Evolutionary conservation across 2,888 invertebrate species (phyloP), one percentile per base, ranked within the genome.

Genomic region (Tinea pellionella): DNA sequence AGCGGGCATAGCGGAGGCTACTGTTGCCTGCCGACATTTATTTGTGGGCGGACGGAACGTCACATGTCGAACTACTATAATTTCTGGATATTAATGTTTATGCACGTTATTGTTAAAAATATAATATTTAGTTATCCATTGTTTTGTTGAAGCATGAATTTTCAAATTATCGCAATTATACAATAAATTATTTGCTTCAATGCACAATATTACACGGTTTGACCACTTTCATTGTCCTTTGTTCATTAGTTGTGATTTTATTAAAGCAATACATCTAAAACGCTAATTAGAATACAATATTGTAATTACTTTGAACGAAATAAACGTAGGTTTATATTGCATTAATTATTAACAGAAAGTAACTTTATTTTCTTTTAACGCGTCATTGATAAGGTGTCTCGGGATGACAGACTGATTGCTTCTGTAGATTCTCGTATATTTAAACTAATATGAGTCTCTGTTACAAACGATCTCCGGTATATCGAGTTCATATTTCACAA

Each of bases 91-190:
- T 24, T 24, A 24, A 2, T 24, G 24, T 2, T 24, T 24, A 24
- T 24, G 24, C 24, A 24, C 24, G 6, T 24, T 24, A 24, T 2
- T 24, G 24, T 24, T 24, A 24, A 24, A 30, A 37, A 37, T 37
- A 37, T 37, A 9, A 6, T 37, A 37, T 37, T 2, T 12, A 37
- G n/a, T 2, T 67, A 73, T 70, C 79, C 72, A 84, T 86, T 86
- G 83, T 87, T 85, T 65, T 73, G 71, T 82, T 78, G 79, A 82
- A 84, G 77, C 86, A 81, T 86, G 75, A 68, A 81, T 78, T 83
- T 86, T 80, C 84, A 81, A 78, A 75, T 85, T 84, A 84, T 70
- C 83, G 83, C 81, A 85, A 85, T 86, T 85, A 85, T 81, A 78
- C 82, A 82, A 78, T 77, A 79, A n/a, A 85, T 86, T 85, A 85